Conservation (phyloP, 2,113 vertebrate species). For the Bubo scandiacus region DNA sequence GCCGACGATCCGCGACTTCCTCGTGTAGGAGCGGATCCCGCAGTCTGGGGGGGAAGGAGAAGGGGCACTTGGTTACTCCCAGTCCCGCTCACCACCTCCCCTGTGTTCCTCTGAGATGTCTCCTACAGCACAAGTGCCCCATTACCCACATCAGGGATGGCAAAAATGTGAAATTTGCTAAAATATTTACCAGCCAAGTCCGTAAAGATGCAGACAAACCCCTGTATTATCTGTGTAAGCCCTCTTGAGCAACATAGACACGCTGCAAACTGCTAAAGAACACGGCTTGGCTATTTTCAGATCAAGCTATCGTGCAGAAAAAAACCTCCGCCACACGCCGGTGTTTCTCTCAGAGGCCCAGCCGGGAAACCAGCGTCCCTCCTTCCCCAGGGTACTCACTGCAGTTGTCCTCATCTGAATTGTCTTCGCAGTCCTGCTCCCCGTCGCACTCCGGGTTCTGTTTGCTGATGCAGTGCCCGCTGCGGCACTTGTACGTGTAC, state of each 20-base stretch:
- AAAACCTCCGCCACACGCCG: background rate
- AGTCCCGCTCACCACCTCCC: fast-evolving
- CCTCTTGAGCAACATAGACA: background rate
- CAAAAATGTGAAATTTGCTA: background rate
- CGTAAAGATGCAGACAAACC: background rate
- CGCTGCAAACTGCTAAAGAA: fast-evolving
- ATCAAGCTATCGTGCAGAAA: background rate
- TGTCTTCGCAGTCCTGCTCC: conserved; percentile 79
- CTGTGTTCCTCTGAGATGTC: too few relatives aligned
- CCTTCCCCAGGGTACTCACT: conserved; percentile 64
- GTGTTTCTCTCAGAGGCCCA: background rate
- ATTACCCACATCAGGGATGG: fast-evolving
- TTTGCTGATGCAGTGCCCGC: conserved; percentile 80
- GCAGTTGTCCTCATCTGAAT: conserved; percentile 85
- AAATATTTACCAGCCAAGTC: background rate
- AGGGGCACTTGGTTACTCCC: background rate
- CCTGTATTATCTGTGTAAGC: fast-evolving
- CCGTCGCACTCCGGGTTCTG: conserved; percentile 87
- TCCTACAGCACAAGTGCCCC: background rate
- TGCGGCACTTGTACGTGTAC: conserved; percentile 80
- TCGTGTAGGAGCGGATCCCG: conserved; percentile 75
- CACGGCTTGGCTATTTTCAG: background rate
- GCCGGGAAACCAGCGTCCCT: background rate
- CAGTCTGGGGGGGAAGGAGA: conserved; percentile 75
- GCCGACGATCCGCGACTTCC: conserved; percentile 85